A percentile compares a stretch with the other conserved stretches of the same genome.
phyloP scores from a whole-genome alignment of 2,888 invertebrate species.

The Agelastica alni region DNA sequence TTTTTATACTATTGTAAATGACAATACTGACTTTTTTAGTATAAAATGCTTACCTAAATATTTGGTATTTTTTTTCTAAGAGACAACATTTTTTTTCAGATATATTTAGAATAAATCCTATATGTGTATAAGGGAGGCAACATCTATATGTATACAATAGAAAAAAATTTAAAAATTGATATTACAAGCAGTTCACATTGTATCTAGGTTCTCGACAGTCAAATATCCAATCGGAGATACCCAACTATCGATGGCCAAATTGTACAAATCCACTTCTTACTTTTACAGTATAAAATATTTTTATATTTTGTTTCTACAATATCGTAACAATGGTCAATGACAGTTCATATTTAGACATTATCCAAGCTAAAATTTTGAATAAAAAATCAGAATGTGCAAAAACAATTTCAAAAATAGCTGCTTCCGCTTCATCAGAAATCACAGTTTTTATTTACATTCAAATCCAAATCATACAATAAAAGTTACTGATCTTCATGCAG shows the following conservation, averaged over 20 bases:
- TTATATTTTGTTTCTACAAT: constrained; percentile 28
- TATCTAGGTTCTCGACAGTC: constrained; percentile 1
- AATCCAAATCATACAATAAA: constrained; percentile 18
- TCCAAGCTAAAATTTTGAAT: constrained; percentile 10
- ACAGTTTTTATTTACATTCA: constrained; percentile 32
- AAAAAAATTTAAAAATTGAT: constrained; percentile 33
- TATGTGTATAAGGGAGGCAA: constrained; percentile 43
- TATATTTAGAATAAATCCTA: constrained; percentile 44
- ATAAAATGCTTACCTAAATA: constrained; percentile 43
- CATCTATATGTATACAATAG: constrained; percentile 42
- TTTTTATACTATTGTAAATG: constrained; percentile 38
- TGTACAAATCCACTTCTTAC: constrained; percentile 15
- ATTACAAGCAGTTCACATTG: constrained; percentile 22
- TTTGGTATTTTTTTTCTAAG: constrained; percentile 40
- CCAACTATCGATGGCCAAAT: too few species aligned
- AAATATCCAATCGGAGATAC: neutral
- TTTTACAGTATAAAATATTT: constrained; percentile 30
- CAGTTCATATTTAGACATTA: constrained; percentile 23
- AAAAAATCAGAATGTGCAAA: constrained; percentile 1
- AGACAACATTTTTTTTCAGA: constrained; percentile 39
- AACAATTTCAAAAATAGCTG: constrained; percentile 19
- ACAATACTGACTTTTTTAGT: constrained; percentile 41
- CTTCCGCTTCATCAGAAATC: constrained; percentile 32
- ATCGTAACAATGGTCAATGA: constrained; percentile 34
- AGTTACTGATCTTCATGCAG: neutral